phyloP scores from a whole-genome alignment of 2,113 vertebrate genomes.

The Gasterosteus aculeatus region DNA sequence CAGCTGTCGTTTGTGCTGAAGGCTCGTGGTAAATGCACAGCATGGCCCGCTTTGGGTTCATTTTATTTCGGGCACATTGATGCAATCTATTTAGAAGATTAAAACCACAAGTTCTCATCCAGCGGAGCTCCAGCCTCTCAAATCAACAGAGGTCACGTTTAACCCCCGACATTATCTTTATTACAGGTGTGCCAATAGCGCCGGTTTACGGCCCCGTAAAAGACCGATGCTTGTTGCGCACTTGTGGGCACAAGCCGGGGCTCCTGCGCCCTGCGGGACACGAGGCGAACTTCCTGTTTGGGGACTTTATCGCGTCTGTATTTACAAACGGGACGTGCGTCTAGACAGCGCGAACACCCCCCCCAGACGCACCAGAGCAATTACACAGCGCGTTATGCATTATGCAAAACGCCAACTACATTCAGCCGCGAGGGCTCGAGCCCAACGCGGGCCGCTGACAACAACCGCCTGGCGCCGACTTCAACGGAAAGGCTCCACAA shows the following conservation, averaged over 20 bases:
- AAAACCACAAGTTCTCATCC: slow-evolving; percentile 26
- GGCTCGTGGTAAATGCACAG: slow-evolving; percentile 22
- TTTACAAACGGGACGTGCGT: slow-evolving; percentile 59
- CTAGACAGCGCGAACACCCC: slow-evolving; percentile 64
- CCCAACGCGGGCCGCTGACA: slow-evolving; percentile 44
- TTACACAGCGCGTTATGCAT: slow-evolving; percentile 50
- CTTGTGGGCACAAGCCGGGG: slow-evolving; percentile 5
- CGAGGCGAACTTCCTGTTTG: slow-evolving; percentile 60
- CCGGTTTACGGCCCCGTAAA: slow-evolving; percentile 57
- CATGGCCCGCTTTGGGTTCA: slow-evolving; percentile 26
- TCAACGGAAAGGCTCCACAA: slow-evolving; percentile 32
- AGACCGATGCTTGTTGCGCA: slow-evolving; percentile 65
- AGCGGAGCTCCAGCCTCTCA: slow-evolving; percentile 30
- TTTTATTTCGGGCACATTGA: slow-evolving; percentile 27
- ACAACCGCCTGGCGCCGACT: slow-evolving; percentile 43
- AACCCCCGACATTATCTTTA: slow-evolving; percentile 63
- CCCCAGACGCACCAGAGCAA: slow-evolving; percentile 44
- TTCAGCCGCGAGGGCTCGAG: slow-evolving; percentile 30
- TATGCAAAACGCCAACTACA: slow-evolving; percentile 61
- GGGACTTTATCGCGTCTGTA: slow-evolving; percentile 42
- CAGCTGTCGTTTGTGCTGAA: slow-evolving; percentile 48
- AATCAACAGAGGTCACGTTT: slow-evolving; percentile 56
- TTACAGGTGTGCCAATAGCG: slow-evolving; percentile 66
- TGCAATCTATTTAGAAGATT: slow-evolving; percentile 29
- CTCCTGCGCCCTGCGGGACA: slow-evolving; percentile 30